A percentile compares a stretch with the other conserved stretches of the same genome.
Conservation (phyloP, 2,797 vertebrate genomes). For the Prunella strophiata region DNA sequence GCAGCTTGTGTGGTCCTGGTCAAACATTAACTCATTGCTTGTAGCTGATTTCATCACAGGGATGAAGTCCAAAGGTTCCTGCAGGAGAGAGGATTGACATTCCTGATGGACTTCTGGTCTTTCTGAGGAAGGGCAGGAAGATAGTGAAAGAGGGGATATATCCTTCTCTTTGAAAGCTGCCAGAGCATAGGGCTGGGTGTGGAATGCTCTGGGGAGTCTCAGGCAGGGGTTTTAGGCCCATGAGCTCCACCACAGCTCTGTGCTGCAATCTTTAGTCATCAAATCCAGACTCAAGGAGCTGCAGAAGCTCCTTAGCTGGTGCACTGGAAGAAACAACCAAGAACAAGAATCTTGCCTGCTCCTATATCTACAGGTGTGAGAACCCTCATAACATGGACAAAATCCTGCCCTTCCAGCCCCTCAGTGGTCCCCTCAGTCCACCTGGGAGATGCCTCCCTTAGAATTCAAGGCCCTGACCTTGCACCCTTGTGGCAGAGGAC, state of each 20-base stretch:
- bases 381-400: not conserved
- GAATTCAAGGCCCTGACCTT: not conserved
- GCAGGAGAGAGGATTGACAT: not conserved
- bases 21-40: constrained; percentile 73
- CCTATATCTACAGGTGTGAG: accelerated
- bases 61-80: constrained; percentile 66
- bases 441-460: not conserved
- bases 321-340: not conserved
- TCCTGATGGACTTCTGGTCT: not conserved
- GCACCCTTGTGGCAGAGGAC: not conserved
- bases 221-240: not conserved
- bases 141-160: not conserved
- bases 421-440: not conserved
- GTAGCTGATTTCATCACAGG: constrained; percentile 26
- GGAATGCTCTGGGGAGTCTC: not conserved
- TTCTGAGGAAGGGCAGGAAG: not conserved
- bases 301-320: not conserved
- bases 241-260: not conserved
- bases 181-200: not conserved
- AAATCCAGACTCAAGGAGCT: not conserved
- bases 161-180: not conserved
- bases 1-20: constrained; percentile 13
- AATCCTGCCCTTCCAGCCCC: not conserved
- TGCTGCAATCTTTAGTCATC: not conserved
- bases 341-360: not conserved